phyloP scores from a whole-genome alignment of 1,140 invertebrate genomes.

The Danaus melanippus region DNA sequence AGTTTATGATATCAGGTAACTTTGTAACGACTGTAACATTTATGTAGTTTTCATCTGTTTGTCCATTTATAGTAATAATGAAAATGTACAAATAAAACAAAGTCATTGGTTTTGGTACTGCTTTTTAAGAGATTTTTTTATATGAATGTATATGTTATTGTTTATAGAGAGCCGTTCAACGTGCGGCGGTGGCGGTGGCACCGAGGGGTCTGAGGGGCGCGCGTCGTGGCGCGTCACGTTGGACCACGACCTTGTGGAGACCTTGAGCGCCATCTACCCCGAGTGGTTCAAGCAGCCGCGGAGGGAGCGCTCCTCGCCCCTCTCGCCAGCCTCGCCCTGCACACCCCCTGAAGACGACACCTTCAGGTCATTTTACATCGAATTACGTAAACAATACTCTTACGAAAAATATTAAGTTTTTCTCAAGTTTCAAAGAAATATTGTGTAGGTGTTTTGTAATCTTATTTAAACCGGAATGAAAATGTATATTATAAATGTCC shows the following conservation, averaged over 20 bases:
- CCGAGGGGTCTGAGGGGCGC: conserved; percentile 80
- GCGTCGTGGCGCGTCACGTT: conserved; percentile 91
- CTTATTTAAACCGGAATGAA: too few species aligned
- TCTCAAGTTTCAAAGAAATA: too few species aligned
- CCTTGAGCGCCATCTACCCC: conserved; percentile 90
- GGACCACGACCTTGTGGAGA: conserved; percentile 91
- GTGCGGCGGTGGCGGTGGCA: conserved; percentile 60
- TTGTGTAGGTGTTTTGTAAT: too few species aligned
- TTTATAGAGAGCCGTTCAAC: conserved; percentile 81
- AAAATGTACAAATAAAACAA: background rate
- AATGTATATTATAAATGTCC: too few species aligned
- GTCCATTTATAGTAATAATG: too few species aligned
- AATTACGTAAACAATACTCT: too few species aligned
- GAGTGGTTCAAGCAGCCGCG: conserved; percentile 85
- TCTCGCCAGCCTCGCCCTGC: conserved; percentile 38
- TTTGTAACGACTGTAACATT: too few species aligned
- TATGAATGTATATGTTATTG: conserved; percentile 6
- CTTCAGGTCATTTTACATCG: conserved; percentile 34
- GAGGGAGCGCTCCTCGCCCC: conserved; percentile 58
- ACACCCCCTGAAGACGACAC: conserved; percentile 52
- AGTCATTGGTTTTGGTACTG: too few species aligned
- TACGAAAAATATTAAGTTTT: too few species aligned
- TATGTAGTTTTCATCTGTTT: too few species aligned
- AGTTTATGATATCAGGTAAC: too few species aligned
- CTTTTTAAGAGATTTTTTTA: too few species aligned